Conservation (phyloP, 2,797 vertebrate species). For the Balearica regulorum region DNA sequence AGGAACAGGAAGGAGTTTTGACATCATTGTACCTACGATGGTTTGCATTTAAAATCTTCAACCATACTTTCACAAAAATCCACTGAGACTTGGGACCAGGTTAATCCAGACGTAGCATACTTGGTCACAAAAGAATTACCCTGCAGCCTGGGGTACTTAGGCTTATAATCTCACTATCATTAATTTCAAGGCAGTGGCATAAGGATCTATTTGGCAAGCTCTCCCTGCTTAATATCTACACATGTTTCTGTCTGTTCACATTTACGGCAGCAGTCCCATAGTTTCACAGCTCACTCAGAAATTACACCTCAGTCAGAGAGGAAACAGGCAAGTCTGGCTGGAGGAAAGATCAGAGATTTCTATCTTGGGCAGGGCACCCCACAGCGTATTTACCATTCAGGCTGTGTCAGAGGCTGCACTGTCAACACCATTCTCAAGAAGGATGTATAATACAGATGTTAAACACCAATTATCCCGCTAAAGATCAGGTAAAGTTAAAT, state of each 20-base stretch:
- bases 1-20: neutral
- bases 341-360: conserved; percentile 53
- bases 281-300: conserved; percentile 31
- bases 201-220: conserved; percentile 26
- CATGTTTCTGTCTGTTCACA: conserved; percentile 13
- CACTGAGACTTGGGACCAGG: neutral
- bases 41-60: neutral
- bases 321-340: conserved; percentile 41
- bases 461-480: conserved; percentile 56
- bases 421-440: conserved; percentile 50
- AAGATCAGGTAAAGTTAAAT: conserved; percentile 56
- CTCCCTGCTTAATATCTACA: neutral
- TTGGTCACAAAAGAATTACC: neutral
- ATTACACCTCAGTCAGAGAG: neutral
- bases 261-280: neutral
- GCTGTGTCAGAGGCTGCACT: conserved; percentile 33
- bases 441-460: conserved; percentile 59
- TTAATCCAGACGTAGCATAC: neutral
- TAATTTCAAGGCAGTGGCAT: neutral
- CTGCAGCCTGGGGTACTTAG: neutral
- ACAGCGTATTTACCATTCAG: conserved; percentile 28
- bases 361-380: conserved; percentile 61
- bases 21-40: neutral
- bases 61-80: neutral
- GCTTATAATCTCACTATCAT: neutral